Conservation (phyloP, 1,140 invertebrate genomes). For the Zaprionus camerounensis region DNA sequence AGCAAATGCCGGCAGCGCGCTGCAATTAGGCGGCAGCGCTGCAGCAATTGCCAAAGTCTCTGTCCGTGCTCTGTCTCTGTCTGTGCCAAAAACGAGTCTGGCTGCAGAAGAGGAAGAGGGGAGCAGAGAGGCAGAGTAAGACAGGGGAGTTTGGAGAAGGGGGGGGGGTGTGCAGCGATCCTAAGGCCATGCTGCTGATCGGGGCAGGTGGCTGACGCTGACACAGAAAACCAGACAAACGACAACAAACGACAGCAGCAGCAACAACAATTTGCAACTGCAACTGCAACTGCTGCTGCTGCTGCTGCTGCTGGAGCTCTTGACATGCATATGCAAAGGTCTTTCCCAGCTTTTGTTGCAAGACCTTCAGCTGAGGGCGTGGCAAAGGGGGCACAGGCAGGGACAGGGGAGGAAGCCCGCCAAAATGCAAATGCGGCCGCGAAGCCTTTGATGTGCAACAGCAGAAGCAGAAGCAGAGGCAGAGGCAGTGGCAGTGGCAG, state of each 20-base stretch:
- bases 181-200: slow-evolving; percentile 70
- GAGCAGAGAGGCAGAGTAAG: no score
- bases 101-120: slow-evolving; percentile 1
- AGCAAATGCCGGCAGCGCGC: neutral
- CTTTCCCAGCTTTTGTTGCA: slow-evolving; percentile 70
- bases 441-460: slow-evolving; percentile 75
- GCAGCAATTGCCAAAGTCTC: neutral
- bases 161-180: slow-evolving; percentile 39
- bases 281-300: slow-evolving; percentile 22
- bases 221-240: slow-evolving; percentile 72
- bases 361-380: slow-evolving; percentile 52
- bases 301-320: slow-evolving; percentile 55
- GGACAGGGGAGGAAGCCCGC: slow-evolving; percentile 52
- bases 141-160: no score
- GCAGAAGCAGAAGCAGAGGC: neutral
- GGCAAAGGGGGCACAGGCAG: neutral
- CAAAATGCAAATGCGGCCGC: slow-evolving; percentile 74
- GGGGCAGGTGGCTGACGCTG: slow-evolving; percentile 69
- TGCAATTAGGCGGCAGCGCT: slow-evolving; percentile 8
- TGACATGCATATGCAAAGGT: slow-evolving; percentile 81
- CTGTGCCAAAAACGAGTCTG: slow-evolving; percentile 38
- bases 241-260: slow-evolving; percentile 40
- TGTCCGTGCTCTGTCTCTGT: neutral
- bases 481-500: no score
- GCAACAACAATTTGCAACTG: slow-evolving; percentile 44